A percentile compares a stretch with the other conserved stretches of the same genome.
These are phyloP conservation scores for Phoeniculus purpureus DNA, from an alignment of 2,797 vertebrate species.

Conservation along the genomic window DNA sequence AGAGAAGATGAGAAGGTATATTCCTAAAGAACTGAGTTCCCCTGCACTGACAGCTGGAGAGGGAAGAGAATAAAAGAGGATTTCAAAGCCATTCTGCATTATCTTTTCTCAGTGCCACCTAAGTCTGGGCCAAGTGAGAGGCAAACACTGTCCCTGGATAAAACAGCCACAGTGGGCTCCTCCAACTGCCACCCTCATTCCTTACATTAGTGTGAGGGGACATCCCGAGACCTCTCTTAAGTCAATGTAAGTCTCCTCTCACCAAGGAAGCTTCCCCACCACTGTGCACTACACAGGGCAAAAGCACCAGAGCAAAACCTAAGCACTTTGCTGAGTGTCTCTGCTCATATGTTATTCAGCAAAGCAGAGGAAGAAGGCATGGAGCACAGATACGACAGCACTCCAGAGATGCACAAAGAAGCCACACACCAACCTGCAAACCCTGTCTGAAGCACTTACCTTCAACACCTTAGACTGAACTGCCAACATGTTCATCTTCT, in stretches of 20 bases:
- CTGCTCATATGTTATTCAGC: neutral
- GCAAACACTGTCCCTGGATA: neutral
- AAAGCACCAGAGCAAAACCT: neutral
- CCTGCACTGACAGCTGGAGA: neutral
- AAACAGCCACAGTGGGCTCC: neutral
- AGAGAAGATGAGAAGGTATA: neutral
- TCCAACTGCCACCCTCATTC: neutral
- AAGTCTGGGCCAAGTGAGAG: neutral
- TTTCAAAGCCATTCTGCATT: neutral
- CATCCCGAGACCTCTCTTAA: neutral
- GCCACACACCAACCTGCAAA: neutral
- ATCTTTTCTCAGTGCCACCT: neutral
- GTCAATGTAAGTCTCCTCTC: neutral
- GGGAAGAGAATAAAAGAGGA: neutral
- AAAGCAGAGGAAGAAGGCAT: fast-evolving
- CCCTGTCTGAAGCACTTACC: neutral
- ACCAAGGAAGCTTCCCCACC: neutral
- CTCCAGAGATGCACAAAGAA: neutral
- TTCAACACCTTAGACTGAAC: neutral
- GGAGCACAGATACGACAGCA: fast-evolving
- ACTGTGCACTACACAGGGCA: neutral
- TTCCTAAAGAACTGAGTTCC: neutral
- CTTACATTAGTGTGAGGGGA: neutral
- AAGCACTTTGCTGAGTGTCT: neutral
- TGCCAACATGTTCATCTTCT: neutral